A percentile compares a stretch with the other conserved stretches of the same genome.
These are phyloP conservation scores for Diuraphis noxia DNA, from an alignment of 1,140 invertebrate species.

Conservation along the genomic window DNA sequence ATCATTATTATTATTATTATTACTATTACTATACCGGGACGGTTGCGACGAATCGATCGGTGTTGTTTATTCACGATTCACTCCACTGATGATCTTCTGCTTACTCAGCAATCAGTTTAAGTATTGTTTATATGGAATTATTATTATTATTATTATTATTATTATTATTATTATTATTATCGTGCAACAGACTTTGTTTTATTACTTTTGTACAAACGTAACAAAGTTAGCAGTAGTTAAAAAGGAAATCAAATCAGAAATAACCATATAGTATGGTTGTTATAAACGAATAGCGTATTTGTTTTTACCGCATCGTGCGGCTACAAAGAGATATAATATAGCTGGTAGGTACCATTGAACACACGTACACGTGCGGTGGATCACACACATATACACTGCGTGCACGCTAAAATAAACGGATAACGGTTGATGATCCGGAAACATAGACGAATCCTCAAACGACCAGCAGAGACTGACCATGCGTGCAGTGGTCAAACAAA, in stretches of 20 bases:
- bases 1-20: too few species aligned
- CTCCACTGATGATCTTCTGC: neutral
- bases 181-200: neutral
- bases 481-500: neutral
- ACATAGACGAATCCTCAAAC: neutral
- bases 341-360: neutral
- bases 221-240: neutral
- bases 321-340: neutral
- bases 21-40: too few species aligned
- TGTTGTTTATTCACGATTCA: neutral
- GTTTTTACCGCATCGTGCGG: neutral
- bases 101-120: too few species aligned
- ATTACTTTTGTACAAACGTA: neutral
- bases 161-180: neutral
- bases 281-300: neutral
- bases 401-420: neutral
- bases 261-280: neutral
- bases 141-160: too few species aligned
- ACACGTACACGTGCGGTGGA: neutral
- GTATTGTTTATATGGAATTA: too few species aligned
- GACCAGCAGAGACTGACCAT: neutral
- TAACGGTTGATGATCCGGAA: neutral
- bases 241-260: slow-evolving; percentile 26
- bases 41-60: neutral
- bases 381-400: neutral